These are phyloP conservation scores for Lasioglossum lativentre DNA, from an alignment of 2,888 invertebrate species.

Conservation along the genomic window DNA sequence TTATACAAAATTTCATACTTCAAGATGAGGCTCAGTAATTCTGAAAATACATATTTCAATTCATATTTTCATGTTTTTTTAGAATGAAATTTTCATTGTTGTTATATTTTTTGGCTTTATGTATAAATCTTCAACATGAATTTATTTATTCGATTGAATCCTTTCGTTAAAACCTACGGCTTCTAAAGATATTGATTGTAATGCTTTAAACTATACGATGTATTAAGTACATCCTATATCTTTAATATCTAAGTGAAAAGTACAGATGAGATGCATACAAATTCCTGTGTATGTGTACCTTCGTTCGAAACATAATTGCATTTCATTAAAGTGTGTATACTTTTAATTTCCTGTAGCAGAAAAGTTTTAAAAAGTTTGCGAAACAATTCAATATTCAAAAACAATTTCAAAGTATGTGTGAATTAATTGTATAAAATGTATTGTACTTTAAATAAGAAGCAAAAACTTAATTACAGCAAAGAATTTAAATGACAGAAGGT, in stretches of 20 bases:
- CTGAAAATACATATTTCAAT: constrained; percentile 59
- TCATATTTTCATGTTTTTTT: constrained; percentile 36
- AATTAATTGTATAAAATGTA: constrained; percentile 30
- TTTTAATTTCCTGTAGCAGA: neutral
- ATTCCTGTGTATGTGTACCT: constrained; percentile 10
- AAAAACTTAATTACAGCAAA: constrained; percentile 53
- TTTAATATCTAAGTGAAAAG: constrained; percentile 37
- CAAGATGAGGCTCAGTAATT: constrained; percentile 60
- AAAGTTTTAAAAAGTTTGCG: neutral
- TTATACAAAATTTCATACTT: constrained; percentile 60
- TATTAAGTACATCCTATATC: constrained; percentile 9
- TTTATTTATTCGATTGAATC: neutral
- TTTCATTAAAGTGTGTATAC: neutral
- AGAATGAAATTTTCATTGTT: constrained; percentile 28
- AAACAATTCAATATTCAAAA: constrained; percentile 15
- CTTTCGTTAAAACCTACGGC: neutral
- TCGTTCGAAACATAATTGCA: constrained; percentile 25
- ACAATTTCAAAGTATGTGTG: constrained; percentile 8
- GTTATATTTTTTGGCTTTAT: constrained; percentile 27
- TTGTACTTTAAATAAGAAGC: constrained; percentile 52
- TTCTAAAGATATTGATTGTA: neutral
- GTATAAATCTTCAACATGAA: constrained; percentile 36
- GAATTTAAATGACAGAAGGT: constrained; percentile 59
- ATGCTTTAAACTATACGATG: neutral
- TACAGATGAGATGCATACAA: constrained; percentile 53